A percentile compares a stretch with the other conserved stretches of the same genome.
Evolutionary conservation across 2,888 invertebrate genomes (phyloP).

Genomic region (Clitarchus hookeri): DNA sequence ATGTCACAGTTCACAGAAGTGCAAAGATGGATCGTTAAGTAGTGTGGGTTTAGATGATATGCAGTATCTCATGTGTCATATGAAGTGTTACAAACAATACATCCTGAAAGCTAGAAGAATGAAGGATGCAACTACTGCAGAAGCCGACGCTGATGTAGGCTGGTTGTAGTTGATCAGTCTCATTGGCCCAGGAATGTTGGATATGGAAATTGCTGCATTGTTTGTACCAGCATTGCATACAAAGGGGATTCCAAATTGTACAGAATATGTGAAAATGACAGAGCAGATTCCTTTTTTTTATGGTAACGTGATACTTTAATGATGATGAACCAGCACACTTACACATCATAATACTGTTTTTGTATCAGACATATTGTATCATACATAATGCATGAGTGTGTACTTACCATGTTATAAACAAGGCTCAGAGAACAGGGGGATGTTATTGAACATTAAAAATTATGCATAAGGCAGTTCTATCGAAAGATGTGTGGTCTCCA

Average conservation of each 20-base stretch:
- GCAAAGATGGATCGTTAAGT: neutral
- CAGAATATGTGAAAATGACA: slow-evolving; percentile 2
- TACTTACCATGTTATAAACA: neutral
- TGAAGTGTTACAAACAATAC: neutral
- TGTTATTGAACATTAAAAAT: neutral
- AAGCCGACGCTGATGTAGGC: neutral
- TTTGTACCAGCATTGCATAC: neutral
- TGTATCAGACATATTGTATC: neutral
- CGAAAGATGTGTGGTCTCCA: neutral
- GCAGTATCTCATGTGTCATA: neutral
- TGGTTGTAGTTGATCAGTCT: neutral
- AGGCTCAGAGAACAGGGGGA: neutral
- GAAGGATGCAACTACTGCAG: neutral
- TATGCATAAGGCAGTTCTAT: neutral
- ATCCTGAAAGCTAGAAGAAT: neutral
- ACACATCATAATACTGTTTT: neutral
- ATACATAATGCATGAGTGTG: neutral
- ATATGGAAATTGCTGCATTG: neutral
- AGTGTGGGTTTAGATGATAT: neutral
- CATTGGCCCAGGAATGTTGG: neutral
- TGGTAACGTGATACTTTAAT: neutral
- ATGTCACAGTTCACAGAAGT: neutral
- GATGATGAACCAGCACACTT: neutral
- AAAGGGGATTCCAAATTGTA: neutral
- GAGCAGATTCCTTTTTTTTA: neutral